Evolutionary conservation across 2,797 vertebrate genomes (phyloP).

Genomic region (Mus spretus): DNA sequence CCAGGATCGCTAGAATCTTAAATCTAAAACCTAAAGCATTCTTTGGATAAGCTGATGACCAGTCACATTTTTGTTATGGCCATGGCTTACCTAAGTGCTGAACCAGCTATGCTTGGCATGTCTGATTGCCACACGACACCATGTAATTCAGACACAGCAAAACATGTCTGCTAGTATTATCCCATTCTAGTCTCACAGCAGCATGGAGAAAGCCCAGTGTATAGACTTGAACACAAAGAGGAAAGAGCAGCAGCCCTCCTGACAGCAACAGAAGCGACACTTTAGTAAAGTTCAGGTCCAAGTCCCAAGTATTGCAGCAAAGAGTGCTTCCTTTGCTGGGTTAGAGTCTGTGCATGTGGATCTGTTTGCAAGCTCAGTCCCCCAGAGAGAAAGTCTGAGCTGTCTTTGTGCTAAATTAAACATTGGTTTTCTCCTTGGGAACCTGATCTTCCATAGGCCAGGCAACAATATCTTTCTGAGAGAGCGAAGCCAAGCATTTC

Average conservation of each 20-base stretch:
- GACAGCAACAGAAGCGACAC: neutral
- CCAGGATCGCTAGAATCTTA: conserved; percentile 72
- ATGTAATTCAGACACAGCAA: conserved; percentile 36
- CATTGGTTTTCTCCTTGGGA: conserved; percentile 83
- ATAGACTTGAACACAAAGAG: neutral
- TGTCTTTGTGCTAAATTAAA: conserved; percentile 84
- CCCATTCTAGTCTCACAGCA: conserved; percentile 38
- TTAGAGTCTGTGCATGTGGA: conserved; percentile 63
- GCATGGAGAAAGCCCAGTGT: conserved; percentile 30
- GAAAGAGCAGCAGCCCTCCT: neutral
- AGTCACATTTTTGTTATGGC: conserved; percentile 39
- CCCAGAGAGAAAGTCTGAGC: conserved; percentile 76
- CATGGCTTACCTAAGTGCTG: conserved; percentile 44
- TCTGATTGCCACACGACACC: conserved; percentile 27
- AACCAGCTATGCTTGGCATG: neutral
- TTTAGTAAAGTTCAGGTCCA: neutral
- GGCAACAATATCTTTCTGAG: conserved; percentile 80
- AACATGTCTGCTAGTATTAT: neutral
- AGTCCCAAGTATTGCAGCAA: neutral
- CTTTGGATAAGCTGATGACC: conserved; percentile 74
- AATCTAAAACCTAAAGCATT: conserved; percentile 82
- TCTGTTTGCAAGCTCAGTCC: conserved; percentile 74
- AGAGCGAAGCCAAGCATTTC: conserved; percentile 65
- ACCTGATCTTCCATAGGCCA: conserved; percentile 78
- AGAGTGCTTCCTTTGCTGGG: conserved; percentile 20